These are phyloP conservation scores for Plusia festucae DNA, from an alignment of 2,888 invertebrate species.

Conservation along the genomic window DNA sequence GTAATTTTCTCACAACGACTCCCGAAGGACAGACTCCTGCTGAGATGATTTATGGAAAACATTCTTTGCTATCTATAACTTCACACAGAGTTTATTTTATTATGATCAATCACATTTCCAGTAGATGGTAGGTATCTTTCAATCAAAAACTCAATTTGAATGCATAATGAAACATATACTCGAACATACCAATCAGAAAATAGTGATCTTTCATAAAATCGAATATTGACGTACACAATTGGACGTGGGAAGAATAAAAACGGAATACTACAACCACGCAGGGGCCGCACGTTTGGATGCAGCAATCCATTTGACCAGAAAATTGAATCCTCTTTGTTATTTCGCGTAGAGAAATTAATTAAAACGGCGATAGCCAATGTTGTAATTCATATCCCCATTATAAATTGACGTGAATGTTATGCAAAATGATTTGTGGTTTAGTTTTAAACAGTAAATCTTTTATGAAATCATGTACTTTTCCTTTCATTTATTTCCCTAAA, in stretches of 20 bases:
- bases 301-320: slow-evolving; percentile 77
- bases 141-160: slow-evolving; percentile 27
- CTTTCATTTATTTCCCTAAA: slow-evolving; percentile 16
- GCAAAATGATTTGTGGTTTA: slow-evolving; percentile 32
- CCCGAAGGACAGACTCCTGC: slow-evolving; percentile 50
- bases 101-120: slow-evolving; percentile 8
- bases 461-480: slow-evolving; percentile 17
- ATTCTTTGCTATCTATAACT: slow-evolving; percentile 33
- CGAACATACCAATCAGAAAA: slow-evolving; percentile 9
- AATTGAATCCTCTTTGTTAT: slow-evolving; percentile 80
- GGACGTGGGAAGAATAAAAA: slow-evolving; percentile 49
- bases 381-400: slow-evolving; percentile 53
- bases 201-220: slow-evolving; percentile 41
- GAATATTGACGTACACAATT: slow-evolving; percentile 42
- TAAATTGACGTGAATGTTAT: slow-evolving; percentile 23
- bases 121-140: slow-evolving; percentile 5
- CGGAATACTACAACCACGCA: slow-evolving; percentile 47
- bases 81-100: slow-evolving; percentile 15
- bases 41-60: slow-evolving; percentile 47
- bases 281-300: slow-evolving; percentile 64
- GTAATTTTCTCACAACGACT: slow-evolving; percentile 62
- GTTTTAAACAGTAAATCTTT: slow-evolving; percentile 16
- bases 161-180: slow-evolving; percentile 9
- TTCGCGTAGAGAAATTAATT: slow-evolving; percentile 74
- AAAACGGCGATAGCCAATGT: slow-evolving; percentile 66